phyloP scores from a whole-genome alignment of 2,113 vertebrate genomes.

The Myiagra hebetior region DNA sequence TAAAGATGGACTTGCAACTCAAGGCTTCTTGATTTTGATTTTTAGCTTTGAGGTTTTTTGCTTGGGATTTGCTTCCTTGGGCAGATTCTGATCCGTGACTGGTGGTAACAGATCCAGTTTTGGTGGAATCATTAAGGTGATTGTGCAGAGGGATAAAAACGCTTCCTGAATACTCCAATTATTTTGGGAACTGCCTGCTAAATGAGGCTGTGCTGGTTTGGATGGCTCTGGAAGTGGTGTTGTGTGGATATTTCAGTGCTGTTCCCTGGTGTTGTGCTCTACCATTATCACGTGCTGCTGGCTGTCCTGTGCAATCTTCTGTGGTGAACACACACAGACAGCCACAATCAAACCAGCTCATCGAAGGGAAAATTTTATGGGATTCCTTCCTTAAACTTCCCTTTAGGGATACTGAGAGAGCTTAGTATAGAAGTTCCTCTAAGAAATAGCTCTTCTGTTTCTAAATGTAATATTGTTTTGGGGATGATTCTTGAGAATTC shows the following conservation, averaged over 20 bases:
- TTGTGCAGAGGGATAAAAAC: background rate
- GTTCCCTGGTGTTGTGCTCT: background rate
- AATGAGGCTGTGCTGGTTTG: background rate
- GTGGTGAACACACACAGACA: background rate
- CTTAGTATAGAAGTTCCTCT: background rate
- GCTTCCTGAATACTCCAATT: background rate
- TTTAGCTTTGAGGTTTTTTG: background rate
- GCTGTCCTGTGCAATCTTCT: background rate
- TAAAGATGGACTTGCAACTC: background rate
- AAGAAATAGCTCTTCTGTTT: background rate
- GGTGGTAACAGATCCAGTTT: background rate
- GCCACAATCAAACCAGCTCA: background rate
- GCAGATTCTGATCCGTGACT: accelerated
- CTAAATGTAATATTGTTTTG: background rate
- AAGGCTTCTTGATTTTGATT: background rate
- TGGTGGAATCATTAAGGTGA: background rate
- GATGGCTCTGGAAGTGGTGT: background rate
- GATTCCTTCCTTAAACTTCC: background rate
- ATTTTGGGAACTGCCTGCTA: background rate
- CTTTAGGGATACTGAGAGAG: background rate
- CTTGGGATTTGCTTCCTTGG: background rate
- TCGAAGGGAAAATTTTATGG: background rate
- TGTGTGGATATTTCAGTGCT: background rate
- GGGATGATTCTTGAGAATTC: background rate
- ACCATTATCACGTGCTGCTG: background rate